Percentiles rank a stretch among this genome's conserved stretches.
Evolutionary conservation across 2,888 invertebrate genomes (phyloP).

Genomic region (Odontocolon sp.): DNA sequence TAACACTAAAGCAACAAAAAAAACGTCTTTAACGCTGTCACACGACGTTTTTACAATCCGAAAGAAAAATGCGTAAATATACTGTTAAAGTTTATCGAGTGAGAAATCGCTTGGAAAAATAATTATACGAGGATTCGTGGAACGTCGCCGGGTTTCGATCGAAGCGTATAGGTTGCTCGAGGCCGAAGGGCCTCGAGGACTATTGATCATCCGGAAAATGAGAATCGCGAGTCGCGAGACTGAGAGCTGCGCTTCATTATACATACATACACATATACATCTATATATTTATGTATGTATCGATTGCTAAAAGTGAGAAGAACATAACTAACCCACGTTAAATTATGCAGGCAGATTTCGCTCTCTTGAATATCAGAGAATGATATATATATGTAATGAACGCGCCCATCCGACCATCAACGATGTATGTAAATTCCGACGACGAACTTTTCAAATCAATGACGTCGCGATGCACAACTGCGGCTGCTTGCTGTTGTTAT

Average conservation of each 20-base stretch:
- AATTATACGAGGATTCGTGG: background rate
- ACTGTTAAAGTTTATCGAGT: no score
- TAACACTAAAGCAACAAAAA: background rate
- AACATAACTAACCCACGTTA: no score
- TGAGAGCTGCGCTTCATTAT: background rate
- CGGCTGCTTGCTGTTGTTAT: background rate
- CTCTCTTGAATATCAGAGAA: no score
- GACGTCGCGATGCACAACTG: slow-evolving; percentile 51
- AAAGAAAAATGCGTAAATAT: no score
- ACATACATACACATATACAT: background rate
- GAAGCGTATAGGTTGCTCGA: background rate
- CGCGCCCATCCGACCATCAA: no score
- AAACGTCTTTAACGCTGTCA: background rate
- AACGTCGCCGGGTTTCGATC: background rate
- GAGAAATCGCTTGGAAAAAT: no score
- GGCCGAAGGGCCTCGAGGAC: background rate
- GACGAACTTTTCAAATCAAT: slow-evolving; percentile 21
- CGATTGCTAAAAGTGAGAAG: background rate
- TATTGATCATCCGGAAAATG: slow-evolving; percentile 1
- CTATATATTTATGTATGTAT: background rate
- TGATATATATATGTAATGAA: no score
- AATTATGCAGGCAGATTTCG: no score
- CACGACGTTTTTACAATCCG: no score
- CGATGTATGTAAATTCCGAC: background rate
- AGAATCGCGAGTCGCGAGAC: background rate